Percentiles rank a stretch among this genome's conserved stretches.
These are phyloP conservation scores for Piscicola geometra DNA, from an alignment of 2,888 invertebrate species.

Conservation along the genomic window DNA sequence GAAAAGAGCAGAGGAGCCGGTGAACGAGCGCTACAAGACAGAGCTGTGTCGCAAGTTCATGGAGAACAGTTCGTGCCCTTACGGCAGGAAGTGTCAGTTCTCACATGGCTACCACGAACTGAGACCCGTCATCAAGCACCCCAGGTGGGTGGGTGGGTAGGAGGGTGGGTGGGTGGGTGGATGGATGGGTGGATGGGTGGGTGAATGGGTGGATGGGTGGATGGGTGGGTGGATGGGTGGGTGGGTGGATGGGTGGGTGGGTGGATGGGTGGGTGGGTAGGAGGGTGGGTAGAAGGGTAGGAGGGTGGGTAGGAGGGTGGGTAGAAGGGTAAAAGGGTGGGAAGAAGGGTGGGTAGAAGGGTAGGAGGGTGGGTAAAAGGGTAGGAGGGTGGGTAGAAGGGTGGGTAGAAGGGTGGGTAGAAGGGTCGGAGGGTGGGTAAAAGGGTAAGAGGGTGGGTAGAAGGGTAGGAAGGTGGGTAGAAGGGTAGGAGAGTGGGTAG, in stretches of 20 bases:
- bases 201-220: no score
- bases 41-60: slow-evolving; percentile 95
- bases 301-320: no score
- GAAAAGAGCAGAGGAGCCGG: not conserved
- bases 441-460: not conserved
- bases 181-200: not conserved
- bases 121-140: slow-evolving; percentile 86
- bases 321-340: not conserved
- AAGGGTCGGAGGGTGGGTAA: not conserved
- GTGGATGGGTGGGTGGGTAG: no score
- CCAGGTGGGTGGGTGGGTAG: slow-evolving; percentile 58
- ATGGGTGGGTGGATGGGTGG: no score
- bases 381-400: no score
- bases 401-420: no score
- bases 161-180: not conserved
- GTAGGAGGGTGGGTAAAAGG: not conserved
- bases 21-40: slow-evolving; percentile 72
- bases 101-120: slow-evolving; percentile 91
- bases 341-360: not conserved
- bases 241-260: no score
- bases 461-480: not conserved
- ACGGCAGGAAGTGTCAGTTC: slow-evolving; percentile 96
- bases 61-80: slow-evolving; percentile 82
- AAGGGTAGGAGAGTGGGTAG: no score
- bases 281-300: no score